Conservation (phyloP, 2,888 invertebrate genomes). For the Drosophila anceps region DNA sequence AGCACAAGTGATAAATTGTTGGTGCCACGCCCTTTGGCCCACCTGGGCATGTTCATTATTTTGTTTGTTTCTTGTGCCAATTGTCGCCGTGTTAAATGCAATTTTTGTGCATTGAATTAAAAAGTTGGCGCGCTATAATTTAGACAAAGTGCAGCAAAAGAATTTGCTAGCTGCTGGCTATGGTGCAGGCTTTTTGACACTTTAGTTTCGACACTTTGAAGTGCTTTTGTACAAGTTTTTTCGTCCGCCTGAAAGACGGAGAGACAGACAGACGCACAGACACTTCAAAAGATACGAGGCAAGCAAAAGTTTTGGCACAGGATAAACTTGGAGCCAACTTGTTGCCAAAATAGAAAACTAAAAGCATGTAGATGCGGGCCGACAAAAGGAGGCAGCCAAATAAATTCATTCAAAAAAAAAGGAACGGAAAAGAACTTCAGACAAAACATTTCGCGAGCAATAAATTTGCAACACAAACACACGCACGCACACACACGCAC, state of each 20-base stretch:
- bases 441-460: conserved; percentile 80
- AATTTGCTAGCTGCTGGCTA: conserved; percentile 42
- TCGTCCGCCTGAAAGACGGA: conserved; percentile 23
- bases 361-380: conserved; percentile 39
- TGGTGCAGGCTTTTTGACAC: conserved; percentile 73
- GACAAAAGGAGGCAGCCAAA: conserved; percentile 56
- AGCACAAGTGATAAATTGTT: conserved; percentile 66
- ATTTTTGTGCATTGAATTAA: conserved; percentile 73
- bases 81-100: conserved; percentile 54
- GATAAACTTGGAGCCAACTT: conserved; percentile 72
- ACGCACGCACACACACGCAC: conserved; percentile 1
- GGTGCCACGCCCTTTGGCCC: conserved; percentile 1
- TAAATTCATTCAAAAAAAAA: conserved; percentile 70
- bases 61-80: conserved; percentile 10
- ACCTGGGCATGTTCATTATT: conserved; percentile 9
- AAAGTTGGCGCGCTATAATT: conserved; percentile 57
- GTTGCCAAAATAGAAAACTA: conserved; percentile 69
- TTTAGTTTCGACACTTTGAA: conserved; percentile 80
- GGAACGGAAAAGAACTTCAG: conserved; percentile 48
- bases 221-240: conserved; percentile 64
- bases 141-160: conserved; percentile 53
- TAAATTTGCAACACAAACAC: conserved; percentile 66
- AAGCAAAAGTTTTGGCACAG: conserved; percentile 43
- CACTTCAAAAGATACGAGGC: conserved; percentile 52
- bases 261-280: conserved; percentile 47